Conservation (phyloP, 2,113 vertebrate species). For the Petrocephalus zakoni region DNA sequence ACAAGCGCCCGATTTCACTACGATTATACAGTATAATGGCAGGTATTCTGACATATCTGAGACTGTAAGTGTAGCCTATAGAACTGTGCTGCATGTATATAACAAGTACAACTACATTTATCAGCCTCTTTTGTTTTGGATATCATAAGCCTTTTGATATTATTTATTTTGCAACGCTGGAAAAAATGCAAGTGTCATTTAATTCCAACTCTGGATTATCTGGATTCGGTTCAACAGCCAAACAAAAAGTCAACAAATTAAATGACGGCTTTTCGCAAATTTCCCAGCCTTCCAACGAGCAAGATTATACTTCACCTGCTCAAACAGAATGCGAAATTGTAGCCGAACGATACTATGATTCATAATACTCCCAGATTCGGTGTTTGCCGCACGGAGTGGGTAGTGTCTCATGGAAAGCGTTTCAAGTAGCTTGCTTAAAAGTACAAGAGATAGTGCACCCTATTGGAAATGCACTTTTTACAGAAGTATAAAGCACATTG, state of each 20-base stretch:
- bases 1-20: neutral
- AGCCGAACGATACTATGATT: slow-evolving; percentile 7
- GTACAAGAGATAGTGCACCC: neutral
- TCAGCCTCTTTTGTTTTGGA: neutral
- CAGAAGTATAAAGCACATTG: neutral
- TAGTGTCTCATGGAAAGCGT: neutral
- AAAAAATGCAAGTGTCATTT: neutral
- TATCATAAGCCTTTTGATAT: neutral
- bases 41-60: neutral
- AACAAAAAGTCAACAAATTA: neutral
- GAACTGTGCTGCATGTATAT: neutral
- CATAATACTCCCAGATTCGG: neutral
- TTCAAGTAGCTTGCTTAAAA: neutral
- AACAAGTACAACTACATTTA: neutral
- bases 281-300: neutral
- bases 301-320: neutral
- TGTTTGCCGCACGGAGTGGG: neutral
- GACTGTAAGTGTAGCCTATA: neutral
- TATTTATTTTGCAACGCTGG: neutral
- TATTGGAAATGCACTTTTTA: neutral
- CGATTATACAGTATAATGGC: neutral
- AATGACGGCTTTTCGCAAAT: neutral
- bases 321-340: neutral
- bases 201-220: neutral
- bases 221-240: neutral